phyloP scores from a whole-genome alignment of 2,113 vertebrate genomes.

The Butorides virescens region DNA sequence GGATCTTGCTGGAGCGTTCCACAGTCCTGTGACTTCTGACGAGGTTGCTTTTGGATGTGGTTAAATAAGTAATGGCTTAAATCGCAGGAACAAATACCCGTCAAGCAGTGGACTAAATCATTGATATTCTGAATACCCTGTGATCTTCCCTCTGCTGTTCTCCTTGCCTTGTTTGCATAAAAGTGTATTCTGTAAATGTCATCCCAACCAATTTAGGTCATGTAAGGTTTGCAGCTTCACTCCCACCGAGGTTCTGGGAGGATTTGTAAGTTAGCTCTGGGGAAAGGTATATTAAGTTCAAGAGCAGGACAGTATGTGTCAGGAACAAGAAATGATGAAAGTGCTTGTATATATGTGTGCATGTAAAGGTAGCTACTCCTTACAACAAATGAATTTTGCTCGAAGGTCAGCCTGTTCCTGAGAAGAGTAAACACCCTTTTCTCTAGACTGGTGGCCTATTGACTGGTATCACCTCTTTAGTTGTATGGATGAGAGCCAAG shows the following conservation, averaged over 20 bases:
- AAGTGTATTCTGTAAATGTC: neutral
- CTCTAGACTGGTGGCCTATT: neutral
- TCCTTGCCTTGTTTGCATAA: neutral
- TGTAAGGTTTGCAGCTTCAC: neutral
- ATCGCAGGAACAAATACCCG: neutral
- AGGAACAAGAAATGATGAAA: neutral
- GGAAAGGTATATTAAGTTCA: neutral
- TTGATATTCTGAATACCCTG: neutral
- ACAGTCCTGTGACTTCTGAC: neutral
- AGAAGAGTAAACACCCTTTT: neutral
- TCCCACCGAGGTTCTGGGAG: neutral
- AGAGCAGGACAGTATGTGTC: neutral
- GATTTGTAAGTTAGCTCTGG: neutral
- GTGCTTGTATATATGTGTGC: accelerated
- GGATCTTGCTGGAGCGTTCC: neutral
- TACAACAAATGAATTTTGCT: neutral
- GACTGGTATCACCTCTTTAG: neutral
- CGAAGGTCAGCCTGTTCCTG: neutral
- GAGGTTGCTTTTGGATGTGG: neutral
- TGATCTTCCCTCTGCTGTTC: neutral
- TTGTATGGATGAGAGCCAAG: neutral
- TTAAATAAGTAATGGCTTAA: conserved; percentile 17
- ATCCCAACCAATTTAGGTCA: neutral
- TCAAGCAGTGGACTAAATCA: neutral
- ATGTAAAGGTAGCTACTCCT: neutral